These are phyloP conservation scores for Ostrea denselamellosa DNA, from an alignment of 1,140 invertebrate species.

Conservation along the genomic window DNA sequence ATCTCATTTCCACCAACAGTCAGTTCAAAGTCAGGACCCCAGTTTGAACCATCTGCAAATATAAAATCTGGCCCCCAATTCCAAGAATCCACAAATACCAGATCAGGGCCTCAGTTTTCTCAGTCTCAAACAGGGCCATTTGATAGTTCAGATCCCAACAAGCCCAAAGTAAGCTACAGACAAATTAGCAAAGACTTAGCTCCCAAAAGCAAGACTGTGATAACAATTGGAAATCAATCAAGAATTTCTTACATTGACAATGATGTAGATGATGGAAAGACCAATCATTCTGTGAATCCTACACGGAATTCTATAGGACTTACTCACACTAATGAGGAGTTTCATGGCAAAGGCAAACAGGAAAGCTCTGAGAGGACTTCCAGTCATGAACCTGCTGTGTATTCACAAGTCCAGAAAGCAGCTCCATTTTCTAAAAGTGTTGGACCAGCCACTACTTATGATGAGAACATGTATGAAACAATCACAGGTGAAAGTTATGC, in stretches of 20 bases:
- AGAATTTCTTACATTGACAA: slow-evolving; percentile 5
- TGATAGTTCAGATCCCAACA: background rate
- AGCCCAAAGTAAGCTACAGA: background rate
- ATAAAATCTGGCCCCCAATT: background rate
- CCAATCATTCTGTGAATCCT: background rate
- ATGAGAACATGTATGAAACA: background rate
- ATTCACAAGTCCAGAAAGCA: background rate
- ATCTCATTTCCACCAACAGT: background rate
- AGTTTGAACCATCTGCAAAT: background rate
- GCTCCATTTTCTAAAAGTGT: background rate
- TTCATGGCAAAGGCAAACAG: background rate
- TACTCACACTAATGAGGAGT: background rate
- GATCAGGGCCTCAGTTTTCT: background rate
- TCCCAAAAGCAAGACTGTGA: slow-evolving; percentile 28
- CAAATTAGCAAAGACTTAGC: background rate
- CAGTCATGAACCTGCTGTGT: background rate
- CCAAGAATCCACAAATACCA: background rate
- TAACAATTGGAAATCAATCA: background rate
- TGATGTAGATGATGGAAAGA: background rate
- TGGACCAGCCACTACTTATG: background rate
- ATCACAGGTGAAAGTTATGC: background rate
- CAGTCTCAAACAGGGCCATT: background rate
- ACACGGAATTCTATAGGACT: background rate
- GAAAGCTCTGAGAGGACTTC: background rate
- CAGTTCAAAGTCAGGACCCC: background rate